Base-by-base conservation (phyloP, 1,140 invertebrate genomes). In the Pseudomyrmex sp. region DNA sequence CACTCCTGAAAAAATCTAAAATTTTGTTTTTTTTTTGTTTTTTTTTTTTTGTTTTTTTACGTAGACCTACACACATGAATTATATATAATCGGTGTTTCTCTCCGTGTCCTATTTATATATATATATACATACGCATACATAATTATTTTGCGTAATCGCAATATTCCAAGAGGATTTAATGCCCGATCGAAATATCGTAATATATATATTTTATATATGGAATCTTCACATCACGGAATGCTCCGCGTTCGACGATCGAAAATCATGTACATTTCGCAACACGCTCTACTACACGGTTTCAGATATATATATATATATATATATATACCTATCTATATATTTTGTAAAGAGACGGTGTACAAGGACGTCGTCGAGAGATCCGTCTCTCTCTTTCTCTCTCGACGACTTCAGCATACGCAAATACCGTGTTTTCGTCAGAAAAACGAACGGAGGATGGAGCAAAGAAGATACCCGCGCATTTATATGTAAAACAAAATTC, bases 41-140 rank as follows among this genome's bases (percentile, higher is more conserved):
- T n/a, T n/a, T n/a, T n/a, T n/a, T n/a, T n/a, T n/a, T n/a, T n/a
- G n/a, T n/a, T n/a, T n/a, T n/a, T 35, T 35, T 35, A 7, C 35
- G 35, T 5, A 35, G 35, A 35, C 5, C 35, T 35, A 35, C 35
- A 35, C 35, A 35, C 35, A 35, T 35, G 35, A 35, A 35, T 35
- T 70, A 79, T 58, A 77, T 23, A 66, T 35, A 12, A 69, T 23
- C 12, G n/a, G 13, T 48, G 9, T 48, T 7, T 46, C 35, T 7
- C 35, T 35, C 35, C 0, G 35, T 35, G 5, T 15, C 58, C 13
- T 50, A 72, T 50, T 50, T n/a, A n/a, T n/a, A n/a, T n/a, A n/a
- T n/a, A n/a, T n/a, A n/a, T n/a, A n/a, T 72, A 72, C 70, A 80
- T 70, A 80, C 61, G 26, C 35, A 56, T 72, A 50, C 72, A 72